Percentiles rank a stretch among this genome's conserved stretches.
phyloP scores from a whole-genome alignment of 2,113 vertebrate species.

The Lethenteron camtschaticum region DNA sequence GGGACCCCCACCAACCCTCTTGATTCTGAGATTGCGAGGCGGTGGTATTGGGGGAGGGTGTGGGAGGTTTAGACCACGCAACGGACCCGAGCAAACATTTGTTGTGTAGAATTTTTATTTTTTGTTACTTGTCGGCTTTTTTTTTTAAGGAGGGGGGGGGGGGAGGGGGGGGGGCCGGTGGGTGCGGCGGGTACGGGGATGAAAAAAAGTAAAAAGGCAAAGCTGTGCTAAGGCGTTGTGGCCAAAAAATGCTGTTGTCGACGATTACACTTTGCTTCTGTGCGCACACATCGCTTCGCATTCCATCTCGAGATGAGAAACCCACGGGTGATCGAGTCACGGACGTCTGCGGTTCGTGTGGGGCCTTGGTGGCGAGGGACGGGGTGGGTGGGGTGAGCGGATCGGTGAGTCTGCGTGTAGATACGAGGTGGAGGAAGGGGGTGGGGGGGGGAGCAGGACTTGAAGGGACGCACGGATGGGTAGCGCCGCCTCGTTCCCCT shows the following conservation, averaged over 20 bases:
- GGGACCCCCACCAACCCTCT: no score
- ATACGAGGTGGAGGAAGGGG: neutral
- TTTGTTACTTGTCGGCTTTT: no score
- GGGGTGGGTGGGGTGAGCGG: conserved; percentile 8
- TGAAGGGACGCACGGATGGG: neutral
- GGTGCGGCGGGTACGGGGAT: neutral
- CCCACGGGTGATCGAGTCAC: conserved; percentile 4
- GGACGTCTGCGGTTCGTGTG: neutral
- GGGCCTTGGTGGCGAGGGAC: neutral
- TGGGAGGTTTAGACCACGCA: no score
- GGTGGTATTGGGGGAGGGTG: no score
- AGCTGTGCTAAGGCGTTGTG: no score
- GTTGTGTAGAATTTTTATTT: no score
- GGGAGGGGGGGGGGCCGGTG: neutral
- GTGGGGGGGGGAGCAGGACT: neutral
- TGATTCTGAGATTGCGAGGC: no score
- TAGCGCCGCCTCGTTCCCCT: conserved; percentile 7
- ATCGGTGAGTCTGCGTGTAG: conserved; percentile 6
- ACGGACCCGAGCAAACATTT: no score
- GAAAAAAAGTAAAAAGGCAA: conserved; percentile 8
- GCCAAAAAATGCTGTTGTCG: no score
- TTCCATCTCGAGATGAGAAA: no score
- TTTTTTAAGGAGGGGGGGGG: neutral
- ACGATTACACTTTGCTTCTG: no score
- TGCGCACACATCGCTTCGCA: no score